These are phyloP conservation scores for Acromyrmex echinatior DNA, from an alignment of 1,140 invertebrate species.

Conservation along the genomic window DNA sequence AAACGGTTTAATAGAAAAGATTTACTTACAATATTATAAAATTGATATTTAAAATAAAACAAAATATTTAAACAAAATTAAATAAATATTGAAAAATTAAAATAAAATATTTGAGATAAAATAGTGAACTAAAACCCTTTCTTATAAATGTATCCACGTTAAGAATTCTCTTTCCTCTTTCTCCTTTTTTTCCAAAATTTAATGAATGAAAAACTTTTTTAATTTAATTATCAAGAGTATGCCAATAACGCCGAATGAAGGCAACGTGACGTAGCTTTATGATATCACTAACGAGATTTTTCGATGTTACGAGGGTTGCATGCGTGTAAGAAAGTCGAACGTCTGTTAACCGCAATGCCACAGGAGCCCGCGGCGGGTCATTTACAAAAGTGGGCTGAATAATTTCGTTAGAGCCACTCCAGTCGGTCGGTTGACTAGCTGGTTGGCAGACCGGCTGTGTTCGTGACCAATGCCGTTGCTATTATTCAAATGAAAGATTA, in stretches of 20 bases:
- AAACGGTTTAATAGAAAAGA: neutral
- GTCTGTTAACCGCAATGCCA: slow-evolving; percentile 48
- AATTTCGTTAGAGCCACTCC: slow-evolving; percentile 55
- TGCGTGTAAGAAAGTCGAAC: slow-evolving; percentile 53
- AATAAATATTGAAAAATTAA: neutral
- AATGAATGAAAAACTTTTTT: neutral
- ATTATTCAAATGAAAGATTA: slow-evolving; percentile 78
- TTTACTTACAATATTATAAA: neutral
- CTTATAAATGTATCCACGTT: neutral
- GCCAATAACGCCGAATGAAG: neutral
- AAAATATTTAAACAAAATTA: neutral
- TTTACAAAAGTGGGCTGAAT: slow-evolving; percentile 63
- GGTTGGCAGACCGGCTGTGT: slow-evolving; percentile 34
- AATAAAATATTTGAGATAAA: neutral
- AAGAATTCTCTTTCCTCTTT: neutral
- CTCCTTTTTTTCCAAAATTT: neutral
- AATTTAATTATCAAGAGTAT: neutral
- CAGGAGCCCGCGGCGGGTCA: slow-evolving; percentile 31
- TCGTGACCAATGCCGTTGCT: slow-evolving; percentile 53
- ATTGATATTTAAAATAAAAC: neutral
- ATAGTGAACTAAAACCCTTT: too few species aligned
- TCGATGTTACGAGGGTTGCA: neutral
- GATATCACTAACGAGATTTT: slow-evolving; percentile 12
- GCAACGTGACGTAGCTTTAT: neutral
- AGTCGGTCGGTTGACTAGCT: slow-evolving; percentile 15